Conservation (phyloP, 2,113 vertebrate genomes). For the Deroptyus accipitrinus region DNA sequence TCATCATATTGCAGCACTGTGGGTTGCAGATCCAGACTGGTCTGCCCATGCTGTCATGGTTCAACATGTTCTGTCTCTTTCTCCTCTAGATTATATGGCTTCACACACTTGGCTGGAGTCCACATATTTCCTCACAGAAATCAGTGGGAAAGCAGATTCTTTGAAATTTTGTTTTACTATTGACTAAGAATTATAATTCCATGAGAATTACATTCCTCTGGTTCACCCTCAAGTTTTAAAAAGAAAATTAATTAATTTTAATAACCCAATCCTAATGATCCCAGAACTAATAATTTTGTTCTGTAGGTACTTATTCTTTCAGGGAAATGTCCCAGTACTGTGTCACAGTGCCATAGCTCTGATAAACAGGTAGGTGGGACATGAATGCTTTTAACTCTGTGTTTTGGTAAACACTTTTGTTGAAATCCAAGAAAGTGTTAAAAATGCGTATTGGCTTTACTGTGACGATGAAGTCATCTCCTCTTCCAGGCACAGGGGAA, state of each 20-base stretch:
- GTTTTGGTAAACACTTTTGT: background rate
- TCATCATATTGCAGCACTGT: background rate
- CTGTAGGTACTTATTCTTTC: background rate
- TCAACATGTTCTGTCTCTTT: background rate
- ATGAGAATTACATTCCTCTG: background rate
- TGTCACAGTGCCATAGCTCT: background rate
- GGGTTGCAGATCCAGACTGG: background rate
- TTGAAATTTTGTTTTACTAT: background rate
- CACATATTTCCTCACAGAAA: background rate
- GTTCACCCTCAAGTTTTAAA: background rate
- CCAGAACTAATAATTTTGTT: background rate
- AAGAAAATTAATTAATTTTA: background rate
- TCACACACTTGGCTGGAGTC: background rate
- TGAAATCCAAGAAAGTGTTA: background rate
- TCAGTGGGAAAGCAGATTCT: background rate
- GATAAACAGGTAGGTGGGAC: background rate
- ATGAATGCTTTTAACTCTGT: background rate
- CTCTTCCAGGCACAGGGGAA: background rate
- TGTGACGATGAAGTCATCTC: background rate
- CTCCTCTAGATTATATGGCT: background rate
- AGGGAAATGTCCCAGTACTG: background rate
- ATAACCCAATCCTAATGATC: background rate
- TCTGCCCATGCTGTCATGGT: background rate
- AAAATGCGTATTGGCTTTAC: accelerated
- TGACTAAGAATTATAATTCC: background rate